Evolutionary conservation across 2,797 vertebrate genomes (phyloP).

Genomic region (Pelodytes ibericus): DNA sequence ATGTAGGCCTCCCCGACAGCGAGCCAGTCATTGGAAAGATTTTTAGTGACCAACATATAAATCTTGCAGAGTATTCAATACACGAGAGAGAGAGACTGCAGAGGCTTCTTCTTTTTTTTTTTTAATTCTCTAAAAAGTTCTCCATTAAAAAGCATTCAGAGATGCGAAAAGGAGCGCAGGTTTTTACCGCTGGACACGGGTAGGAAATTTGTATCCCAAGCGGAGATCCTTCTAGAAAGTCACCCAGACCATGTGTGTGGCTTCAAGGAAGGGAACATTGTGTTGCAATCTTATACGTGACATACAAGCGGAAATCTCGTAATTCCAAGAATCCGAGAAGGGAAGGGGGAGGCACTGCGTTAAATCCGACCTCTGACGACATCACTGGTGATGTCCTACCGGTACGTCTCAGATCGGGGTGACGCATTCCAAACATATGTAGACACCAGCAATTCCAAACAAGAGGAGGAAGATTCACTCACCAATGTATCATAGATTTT

Average conservation of each 20-base stretch:
- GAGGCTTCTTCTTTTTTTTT: too few species aligned
- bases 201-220: too few species aligned
- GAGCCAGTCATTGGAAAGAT: too few species aligned
- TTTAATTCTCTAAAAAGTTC: too few species aligned
- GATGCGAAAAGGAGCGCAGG: too few species aligned
- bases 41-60: too few species aligned
- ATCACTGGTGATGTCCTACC: conserved; percentile 9
- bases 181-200: too few species aligned
- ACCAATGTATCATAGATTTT: not conserved
- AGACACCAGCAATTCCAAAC: not conserved
- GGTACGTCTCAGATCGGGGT: not conserved
- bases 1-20: too few species aligned
- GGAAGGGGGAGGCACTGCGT: not conserved
- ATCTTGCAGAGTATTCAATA: too few species aligned
- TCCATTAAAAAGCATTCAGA: too few species aligned
- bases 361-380: not conserved
- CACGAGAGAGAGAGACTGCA: too few species aligned
- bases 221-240: not conserved
- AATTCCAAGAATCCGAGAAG: conserved; percentile 21
- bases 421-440: not conserved
- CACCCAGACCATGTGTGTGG: not conserved
- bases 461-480: not conserved
- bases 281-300: conserved; percentile 38
- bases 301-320: conserved; percentile 24
- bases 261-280: not conserved